A percentile compares a stretch with the other conserved stretches of the same genome.
Evolutionary conservation across 1,140 invertebrate species (phyloP).

Genomic region (Drosophila orena): DNA sequence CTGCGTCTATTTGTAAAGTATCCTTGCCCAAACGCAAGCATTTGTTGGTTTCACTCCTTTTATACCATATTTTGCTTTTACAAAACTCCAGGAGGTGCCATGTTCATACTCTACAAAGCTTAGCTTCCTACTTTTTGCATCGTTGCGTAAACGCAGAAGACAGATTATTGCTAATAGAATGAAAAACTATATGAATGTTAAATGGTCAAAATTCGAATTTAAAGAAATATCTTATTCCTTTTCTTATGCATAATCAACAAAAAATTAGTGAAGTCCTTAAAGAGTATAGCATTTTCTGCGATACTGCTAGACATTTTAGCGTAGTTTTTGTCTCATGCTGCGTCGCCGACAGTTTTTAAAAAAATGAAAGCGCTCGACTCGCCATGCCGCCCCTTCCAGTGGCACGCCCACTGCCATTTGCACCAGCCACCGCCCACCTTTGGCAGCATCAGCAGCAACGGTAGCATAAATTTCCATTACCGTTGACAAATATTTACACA

Average conservation of each 20-base stretch:
- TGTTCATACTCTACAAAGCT: background rate
- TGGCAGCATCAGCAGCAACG: slow-evolving; percentile 36
- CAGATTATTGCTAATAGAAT: too few relatives aligned
- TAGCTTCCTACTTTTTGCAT: too few relatives aligned
- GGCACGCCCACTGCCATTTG: slow-evolving; percentile 36
- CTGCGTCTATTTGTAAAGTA: slow-evolving; percentile 59
- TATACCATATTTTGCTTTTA: background rate
- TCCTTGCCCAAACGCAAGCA: slow-evolving; percentile 56
- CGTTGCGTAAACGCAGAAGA: too few relatives aligned
- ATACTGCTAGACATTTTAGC: background rate
- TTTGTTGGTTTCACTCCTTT: slow-evolving; percentile 30
- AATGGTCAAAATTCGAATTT: background rate
- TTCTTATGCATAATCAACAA: background rate
- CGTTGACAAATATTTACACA: slow-evolving; percentile 84
- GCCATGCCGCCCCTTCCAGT: slow-evolving; percentile 10
- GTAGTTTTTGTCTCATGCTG: slow-evolving; percentile 18
- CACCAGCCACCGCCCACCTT: slow-evolving; percentile 14
- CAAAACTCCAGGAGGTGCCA: slow-evolving; percentile 7
- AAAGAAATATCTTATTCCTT: too few relatives aligned
- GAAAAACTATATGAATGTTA: too few relatives aligned
- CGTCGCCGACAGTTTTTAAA: slow-evolving; percentile 44
- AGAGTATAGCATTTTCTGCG: background rate
- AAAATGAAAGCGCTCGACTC: slow-evolving; percentile 45
- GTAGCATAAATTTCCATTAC: slow-evolving; percentile 83
- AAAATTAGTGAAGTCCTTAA: background rate